Evolutionary conservation across 2,888 invertebrate genomes (phyloP).

Genomic region (Ochlodes sylvanus): DNA sequence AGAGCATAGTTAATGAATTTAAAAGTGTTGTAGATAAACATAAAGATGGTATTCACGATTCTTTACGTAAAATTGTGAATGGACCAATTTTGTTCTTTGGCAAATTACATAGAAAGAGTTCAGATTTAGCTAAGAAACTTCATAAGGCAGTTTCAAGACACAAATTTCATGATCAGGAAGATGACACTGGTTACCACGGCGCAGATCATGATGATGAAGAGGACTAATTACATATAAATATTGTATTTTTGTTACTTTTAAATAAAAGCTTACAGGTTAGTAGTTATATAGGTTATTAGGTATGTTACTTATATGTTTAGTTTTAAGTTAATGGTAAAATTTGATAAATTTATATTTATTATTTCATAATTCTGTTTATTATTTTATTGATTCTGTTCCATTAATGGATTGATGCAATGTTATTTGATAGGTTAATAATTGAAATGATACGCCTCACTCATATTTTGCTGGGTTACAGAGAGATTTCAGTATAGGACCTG

Average conservation of each 20-base stretch:
- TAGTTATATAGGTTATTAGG: too few species aligned
- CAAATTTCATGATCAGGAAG: constrained; percentile 12
- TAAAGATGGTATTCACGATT: constrained; percentile 13
- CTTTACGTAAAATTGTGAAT: constrained; percentile 21
- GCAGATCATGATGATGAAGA: constrained; percentile 4
- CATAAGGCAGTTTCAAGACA: constrained; percentile 19
- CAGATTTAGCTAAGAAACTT: constrained; percentile 24
- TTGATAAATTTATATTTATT: background rate
- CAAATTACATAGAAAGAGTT: constrained; percentile 24
- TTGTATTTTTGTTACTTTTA: background rate
- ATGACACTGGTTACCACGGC: constrained; percentile 1
- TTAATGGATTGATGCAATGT: too few species aligned
- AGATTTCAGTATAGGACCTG: too few species aligned
- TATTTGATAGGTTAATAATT: too few species aligned
- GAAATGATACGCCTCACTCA: too few species aligned
- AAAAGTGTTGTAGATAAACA: constrained; percentile 20
- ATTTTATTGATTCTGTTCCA: too few species aligned
- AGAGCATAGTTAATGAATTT: constrained; percentile 15
- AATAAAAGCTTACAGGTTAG: too few species aligned
- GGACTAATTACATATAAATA: background rate
- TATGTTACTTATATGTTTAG: too few species aligned
- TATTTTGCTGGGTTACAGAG: too few species aligned
- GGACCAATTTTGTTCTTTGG: constrained; percentile 23
- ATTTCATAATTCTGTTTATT: too few species aligned
- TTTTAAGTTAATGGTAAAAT: background rate